These are phyloP conservation scores for Vanessa atalanta DNA, from an alignment of 1,140 invertebrate species.

Conservation along the genomic window DNA sequence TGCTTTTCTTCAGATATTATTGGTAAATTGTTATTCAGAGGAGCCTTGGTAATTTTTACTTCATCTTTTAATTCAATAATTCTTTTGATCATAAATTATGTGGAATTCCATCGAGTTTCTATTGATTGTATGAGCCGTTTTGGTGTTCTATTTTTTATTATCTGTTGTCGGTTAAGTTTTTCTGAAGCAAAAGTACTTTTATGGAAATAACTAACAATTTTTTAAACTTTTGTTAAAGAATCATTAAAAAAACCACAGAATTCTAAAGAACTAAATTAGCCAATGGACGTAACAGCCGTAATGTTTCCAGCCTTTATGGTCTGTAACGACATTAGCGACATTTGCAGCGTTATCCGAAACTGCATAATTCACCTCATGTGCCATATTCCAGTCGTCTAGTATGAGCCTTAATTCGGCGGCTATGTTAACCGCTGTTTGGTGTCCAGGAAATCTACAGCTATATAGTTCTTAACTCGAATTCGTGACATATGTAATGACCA, in stretches of 20 bases:
- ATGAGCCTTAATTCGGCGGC: conserved; percentile 3
- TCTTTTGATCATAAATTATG: conserved; percentile 25
- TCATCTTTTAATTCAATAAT: conserved; percentile 31
- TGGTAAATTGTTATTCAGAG: conserved; percentile 20
- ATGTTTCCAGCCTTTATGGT: conserved; percentile 22
- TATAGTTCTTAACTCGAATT: conserved; percentile 14
- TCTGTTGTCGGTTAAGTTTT: conserved; percentile 34
- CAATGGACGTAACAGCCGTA: too few relatives aligned
- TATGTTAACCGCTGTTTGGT: conserved; percentile 24
- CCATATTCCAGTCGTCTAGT: conserved; percentile 17
- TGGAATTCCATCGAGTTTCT: conserved; percentile 60
- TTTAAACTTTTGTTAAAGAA: conserved; percentile 31
- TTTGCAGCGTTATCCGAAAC: conserved; percentile 35
- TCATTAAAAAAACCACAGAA: background rate
- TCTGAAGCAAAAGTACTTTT: conserved; percentile 33
- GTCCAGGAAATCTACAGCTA: conserved; percentile 13
- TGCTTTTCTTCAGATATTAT: conserved; percentile 26
- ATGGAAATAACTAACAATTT: conserved; percentile 33
- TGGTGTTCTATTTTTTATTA: conserved; percentile 21
- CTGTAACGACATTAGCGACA: conserved; percentile 27
- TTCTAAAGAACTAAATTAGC: background rate
- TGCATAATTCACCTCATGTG: conserved; percentile 17
- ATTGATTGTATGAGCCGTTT: conserved; percentile 52
- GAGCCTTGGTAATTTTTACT: conserved; percentile 15
- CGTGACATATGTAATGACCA: too few relatives aligned